phyloP scores from a whole-genome alignment of 1,140 invertebrate genomes.

The Tribolium madens region DNA sequence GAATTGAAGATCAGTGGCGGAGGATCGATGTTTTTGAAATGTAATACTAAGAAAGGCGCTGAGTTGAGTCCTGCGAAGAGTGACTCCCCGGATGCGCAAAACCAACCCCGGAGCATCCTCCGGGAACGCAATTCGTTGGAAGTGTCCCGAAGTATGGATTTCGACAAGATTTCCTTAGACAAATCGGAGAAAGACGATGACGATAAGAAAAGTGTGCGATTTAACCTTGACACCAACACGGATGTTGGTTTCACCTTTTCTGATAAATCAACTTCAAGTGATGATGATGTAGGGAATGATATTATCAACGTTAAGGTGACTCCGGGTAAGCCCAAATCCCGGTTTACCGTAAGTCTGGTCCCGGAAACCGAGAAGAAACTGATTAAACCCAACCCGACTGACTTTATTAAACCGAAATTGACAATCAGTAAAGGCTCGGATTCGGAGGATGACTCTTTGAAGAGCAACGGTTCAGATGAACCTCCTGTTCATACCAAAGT shows the following conservation, averaged over 20 bases:
- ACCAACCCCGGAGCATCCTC: constrained; percentile 74
- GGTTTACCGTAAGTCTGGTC: constrained; percentile 53
- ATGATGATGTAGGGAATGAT: constrained; percentile 54
- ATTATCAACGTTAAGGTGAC: constrained; percentile 53
- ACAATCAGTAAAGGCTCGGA: constrained; percentile 68
- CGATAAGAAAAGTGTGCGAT: constrained; percentile 79
- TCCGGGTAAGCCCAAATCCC: constrained; percentile 51
- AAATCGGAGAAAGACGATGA: constrained; percentile 69
- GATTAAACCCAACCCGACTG: constrained; percentile 68
- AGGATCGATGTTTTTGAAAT: constrained; percentile 79
- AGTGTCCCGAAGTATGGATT: constrained; percentile 59
- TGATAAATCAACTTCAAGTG: constrained; percentile 61
- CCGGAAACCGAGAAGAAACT: constrained; percentile 61
- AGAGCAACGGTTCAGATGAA: constrained; percentile 52
- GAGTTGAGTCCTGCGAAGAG: constrained; percentile 49
- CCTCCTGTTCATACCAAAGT: constrained; percentile 57
- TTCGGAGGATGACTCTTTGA: constrained; percentile 69
- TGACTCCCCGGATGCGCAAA: constrained; percentile 58
- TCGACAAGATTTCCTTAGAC: constrained; percentile 62
- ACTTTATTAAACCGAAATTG: constrained; percentile 70
- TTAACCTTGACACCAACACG: constrained; percentile 69
- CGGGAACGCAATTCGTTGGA: constrained; percentile 70
- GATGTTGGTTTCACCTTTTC: constrained; percentile 60
- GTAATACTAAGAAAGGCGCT: constrained; percentile 68
- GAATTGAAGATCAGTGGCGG: constrained; percentile 69